Conservation (phyloP, 2,888 invertebrate genomes). For the Epinotia nisella region DNA sequence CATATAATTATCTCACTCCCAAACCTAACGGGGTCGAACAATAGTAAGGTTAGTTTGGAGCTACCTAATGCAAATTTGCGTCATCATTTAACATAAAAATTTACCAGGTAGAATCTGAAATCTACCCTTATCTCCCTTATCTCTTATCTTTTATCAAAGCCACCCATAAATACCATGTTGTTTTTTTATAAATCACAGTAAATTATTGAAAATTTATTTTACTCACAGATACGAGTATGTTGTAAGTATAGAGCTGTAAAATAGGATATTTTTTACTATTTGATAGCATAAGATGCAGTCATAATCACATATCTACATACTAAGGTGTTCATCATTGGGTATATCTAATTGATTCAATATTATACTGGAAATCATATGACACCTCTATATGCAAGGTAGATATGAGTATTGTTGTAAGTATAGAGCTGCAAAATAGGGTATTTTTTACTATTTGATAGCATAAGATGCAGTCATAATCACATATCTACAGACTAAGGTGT, state of each 20-base stretch:
- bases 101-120: too few species aligned
- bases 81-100: neutral
- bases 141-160: neutral
- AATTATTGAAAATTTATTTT: neutral
- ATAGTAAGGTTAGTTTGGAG: neutral
- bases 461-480: constrained; percentile 2
- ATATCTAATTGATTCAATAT: too few species aligned
- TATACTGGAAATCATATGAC: too few species aligned
- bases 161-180: neutral
- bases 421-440: too few species aligned
- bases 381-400: neutral
- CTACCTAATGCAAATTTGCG: neutral
- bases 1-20: too few species aligned
- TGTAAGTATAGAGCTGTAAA: constrained; percentile 6
- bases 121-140: neutral
- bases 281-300: constrained; percentile 5
- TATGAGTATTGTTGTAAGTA: too few species aligned
- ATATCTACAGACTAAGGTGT: neutral
- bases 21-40: too few species aligned
- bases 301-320: neutral
- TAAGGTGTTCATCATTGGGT: neutral
- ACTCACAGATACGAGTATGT: constrained; percentile 9
- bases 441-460: constrained; percentile 4
- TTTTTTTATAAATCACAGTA: neutral
- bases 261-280: constrained; percentile 3